Evolutionary conservation across 2,797 vertebrate genomes (phyloP), one percentile per base, ranked within the genome.

Genomic region (Gymnocypris eckloni): DNA sequence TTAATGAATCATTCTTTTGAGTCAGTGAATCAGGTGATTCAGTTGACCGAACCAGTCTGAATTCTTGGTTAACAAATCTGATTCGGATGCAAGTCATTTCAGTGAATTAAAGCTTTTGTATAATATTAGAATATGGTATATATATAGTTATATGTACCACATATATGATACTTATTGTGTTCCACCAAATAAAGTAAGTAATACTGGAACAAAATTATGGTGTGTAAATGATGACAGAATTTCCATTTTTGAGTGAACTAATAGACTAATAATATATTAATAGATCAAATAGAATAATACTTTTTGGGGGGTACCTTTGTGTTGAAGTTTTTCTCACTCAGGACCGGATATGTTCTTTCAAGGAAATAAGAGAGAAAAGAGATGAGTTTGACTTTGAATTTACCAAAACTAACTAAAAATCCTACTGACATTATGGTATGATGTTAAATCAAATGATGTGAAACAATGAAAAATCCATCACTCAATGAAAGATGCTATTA

Each of bases 401-500:
- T 33, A 33, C 33, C 0, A 33, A 33, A 33, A 33, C 33, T 33
- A 33, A 33, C 33, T 33, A 33, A 33, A 33, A 20, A 69, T 37
- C 9, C 22, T 43, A 22, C 50, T 39, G 11, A 7, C 37, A 6
- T 78, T n/a, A 59, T 8, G n/a, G 41, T 20, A 10, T 33, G 41
- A 80, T 80, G 61, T 45, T 66, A 45, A 66, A 48, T 66, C 16
- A 48, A 48, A 69, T 69, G 50, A 20, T 39, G 18, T 67, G 45
- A 81, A 81, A 69, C 6, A 52, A 81, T 37, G 64, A 39, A 81
- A 28, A 52, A 50, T 37, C 64, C 78, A 33, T 48, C 18, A 12
- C 9, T 80, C 25, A 64, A 25, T 67, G n/a, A 10, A 79, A 64
- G 18, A 69, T 69, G 79, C 43, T 82, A 28, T 15, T 71, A 22